Conservation (phyloP, 2,113 vertebrate genomes). For the Hyperopisus bebe region DNA sequence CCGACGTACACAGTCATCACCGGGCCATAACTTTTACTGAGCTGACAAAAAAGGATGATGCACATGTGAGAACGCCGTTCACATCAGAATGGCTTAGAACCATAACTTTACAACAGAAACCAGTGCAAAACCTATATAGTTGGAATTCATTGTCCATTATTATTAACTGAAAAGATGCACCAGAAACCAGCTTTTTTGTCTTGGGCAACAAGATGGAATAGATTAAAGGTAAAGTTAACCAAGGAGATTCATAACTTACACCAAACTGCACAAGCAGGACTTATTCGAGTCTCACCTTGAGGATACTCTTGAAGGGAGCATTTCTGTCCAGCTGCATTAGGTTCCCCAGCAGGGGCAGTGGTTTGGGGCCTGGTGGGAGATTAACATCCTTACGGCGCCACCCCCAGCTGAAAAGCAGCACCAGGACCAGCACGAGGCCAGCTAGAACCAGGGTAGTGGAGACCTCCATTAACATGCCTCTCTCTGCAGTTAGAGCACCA, state of each 20-base stretch:
- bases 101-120: too few species aligned
- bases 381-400: neutral
- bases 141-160: neutral
- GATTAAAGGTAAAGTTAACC: neutral
- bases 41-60: neutral
- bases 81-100: neutral
- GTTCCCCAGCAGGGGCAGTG: conserved; percentile 55
- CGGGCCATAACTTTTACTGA: neutral
- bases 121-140: neutral
- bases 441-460: conserved; percentile 32
- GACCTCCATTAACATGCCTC: conserved; percentile 40
- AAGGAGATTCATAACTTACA: neutral
- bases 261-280: neutral
- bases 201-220: neutral
- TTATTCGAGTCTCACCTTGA: neutral
- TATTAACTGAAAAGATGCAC: neutral
- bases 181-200: neutral
- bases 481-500: neutral
- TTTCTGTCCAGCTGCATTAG: conserved; percentile 44
- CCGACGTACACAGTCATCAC: conserved; percentile 33
- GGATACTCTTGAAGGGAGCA: conserved; percentile 42
- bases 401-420: conserved; percentile 36
- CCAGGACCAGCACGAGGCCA: conserved; percentile 35
- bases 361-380: conserved; percentile 53
- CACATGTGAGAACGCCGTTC: neutral